Base-by-base conservation (phyloP, 2,888 invertebrate species). In the Chrysolina haemoptera region DNA sequence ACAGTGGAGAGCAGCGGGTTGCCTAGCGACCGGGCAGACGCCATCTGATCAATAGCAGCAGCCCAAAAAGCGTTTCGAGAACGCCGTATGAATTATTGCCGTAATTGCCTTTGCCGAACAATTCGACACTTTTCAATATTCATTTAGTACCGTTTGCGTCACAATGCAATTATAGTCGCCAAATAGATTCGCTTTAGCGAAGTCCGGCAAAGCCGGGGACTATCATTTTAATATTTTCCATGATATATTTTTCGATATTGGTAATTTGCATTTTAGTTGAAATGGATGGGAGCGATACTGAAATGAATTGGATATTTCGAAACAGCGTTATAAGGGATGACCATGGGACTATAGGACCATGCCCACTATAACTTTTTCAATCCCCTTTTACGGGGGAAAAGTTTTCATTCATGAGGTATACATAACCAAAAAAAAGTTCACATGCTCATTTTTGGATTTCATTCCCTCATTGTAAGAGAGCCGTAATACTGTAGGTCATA, bases 1-100 rank as follows among this genome's bases (percentile, higher is more conserved):
- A 76, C 74, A 76, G 43, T 41, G 70, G 48, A 70, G 70, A 68
- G 74, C 68, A 76, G 75, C 73, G 75, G 78, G 85, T 86, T 85
- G 84, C 86, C 80, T 84, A 83, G 85, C 86, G 83, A 85, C 86
- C 80, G 78, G 80, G 82, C 84, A 85, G 85, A 86, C 85, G 85
- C 84, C 83, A 83, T 83, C 84, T 86, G 86, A 85, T 86, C 86
- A 82, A 86, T 86, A 85, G 82, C 81, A 20, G 53, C 20, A 53
- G 53, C 20, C 53, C 18, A 53, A 43, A 35, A 12, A 53, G 53
- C 53, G 35, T 59, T 59, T 59, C 27, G 14, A 59, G 59, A 59
- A 59, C 59, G 35, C 22, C n/a, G 59, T n/a, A 59, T 59, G 59
- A 59, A 59, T 59, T 59, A 59, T 22, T 27, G 59, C 59, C 12